Percentiles rank a stretch among this genome's conserved stretches.
Evolutionary conservation across 2,888 invertebrate genomes (phyloP).

Genomic region (Agrochola lychnidis): DNA sequence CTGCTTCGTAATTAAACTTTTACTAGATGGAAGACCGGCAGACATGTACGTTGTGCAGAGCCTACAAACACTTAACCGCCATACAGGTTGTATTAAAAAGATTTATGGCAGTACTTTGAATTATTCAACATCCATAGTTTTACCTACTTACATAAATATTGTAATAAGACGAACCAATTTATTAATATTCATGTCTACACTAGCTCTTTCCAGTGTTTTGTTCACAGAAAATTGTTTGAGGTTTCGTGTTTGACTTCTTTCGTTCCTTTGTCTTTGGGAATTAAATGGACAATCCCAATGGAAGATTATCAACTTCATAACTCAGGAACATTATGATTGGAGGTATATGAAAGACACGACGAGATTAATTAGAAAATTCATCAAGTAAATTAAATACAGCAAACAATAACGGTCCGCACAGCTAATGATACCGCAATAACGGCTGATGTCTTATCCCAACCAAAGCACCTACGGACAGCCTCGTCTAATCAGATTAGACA

Average conservation of each 20-base stretch:
- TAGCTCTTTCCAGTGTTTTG: slow-evolving; percentile 12
- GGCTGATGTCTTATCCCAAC: slow-evolving; percentile 30
- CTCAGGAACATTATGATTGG: not conserved
- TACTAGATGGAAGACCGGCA: slow-evolving; percentile 53
- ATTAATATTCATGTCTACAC: slow-evolving; percentile 52
- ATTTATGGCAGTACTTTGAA: slow-evolving; percentile 59
- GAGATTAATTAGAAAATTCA: slow-evolving; percentile 7
- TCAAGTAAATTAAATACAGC: slow-evolving; percentile 6
- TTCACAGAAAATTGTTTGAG: not conserved
- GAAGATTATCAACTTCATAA: not conserved
- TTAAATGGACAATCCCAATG: slow-evolving; percentile 8
- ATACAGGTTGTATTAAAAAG: slow-evolving; percentile 54
- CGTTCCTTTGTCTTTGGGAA: not conserved
- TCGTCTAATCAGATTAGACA: slow-evolving; percentile 51
- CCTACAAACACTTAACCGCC: slow-evolving; percentile 43
- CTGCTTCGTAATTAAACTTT: slow-evolving; percentile 72
- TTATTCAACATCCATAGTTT: slow-evolving; percentile 58
- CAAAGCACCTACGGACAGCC: slow-evolving; percentile 31
- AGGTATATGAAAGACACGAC: not conserved
- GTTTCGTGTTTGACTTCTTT: slow-evolving; percentile 4
- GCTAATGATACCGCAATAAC: slow-evolving; percentile 40
- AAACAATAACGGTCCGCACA: slow-evolving; percentile 19
- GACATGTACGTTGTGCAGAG: slow-evolving; percentile 38
- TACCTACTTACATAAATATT: slow-evolving; percentile 60
- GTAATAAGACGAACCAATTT: slow-evolving; percentile 50